These are phyloP conservation scores for Nesidiocoris tenuis DNA, from an alignment of 2,888 invertebrate species.

Conservation along the genomic window DNA sequence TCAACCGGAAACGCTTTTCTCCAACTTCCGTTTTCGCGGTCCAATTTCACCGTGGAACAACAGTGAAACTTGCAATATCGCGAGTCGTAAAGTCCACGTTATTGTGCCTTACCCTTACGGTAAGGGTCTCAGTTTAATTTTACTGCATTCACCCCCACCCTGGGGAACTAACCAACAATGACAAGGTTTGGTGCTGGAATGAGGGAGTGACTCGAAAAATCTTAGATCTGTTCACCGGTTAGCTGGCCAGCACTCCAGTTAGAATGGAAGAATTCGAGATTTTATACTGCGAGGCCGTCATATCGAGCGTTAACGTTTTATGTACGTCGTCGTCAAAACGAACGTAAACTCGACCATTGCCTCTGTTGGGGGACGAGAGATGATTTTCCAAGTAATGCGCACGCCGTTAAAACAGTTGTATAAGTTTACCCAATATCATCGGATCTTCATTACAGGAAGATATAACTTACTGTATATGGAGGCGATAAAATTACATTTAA, in stretches of 20 bases:
- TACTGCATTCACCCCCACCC: not conserved
- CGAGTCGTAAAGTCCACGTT: constrained; percentile 20
- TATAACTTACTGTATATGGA: no score
- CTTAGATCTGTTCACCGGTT: not conserved
- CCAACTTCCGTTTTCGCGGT: constrained; percentile 5
- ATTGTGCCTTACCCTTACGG: constrained; percentile 2
- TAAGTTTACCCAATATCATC: no score
- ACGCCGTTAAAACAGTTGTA: no score
- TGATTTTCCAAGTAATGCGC: no score
- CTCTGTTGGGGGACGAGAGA: no score
- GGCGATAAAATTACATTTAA: no score
- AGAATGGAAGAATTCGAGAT: not conserved
- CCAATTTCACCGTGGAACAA: constrained; percentile 21
- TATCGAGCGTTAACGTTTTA: not conserved
- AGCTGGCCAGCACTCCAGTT: no score
- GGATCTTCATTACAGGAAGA: no score
- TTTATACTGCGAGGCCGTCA: no score
- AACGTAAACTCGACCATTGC: no score
- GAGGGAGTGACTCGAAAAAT: not conserved
- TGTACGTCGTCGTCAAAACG: no score
- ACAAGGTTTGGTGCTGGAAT: not conserved
- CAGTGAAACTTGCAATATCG: constrained; percentile 12
- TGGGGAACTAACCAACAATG: not conserved
- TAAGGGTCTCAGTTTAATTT: constrained; percentile 20
- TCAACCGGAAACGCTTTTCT: constrained; percentile 8